These are phyloP conservation scores for Sebastes fasciatus DNA, from an alignment of 2,113 vertebrate species.

Conservation along the genomic window DNA sequence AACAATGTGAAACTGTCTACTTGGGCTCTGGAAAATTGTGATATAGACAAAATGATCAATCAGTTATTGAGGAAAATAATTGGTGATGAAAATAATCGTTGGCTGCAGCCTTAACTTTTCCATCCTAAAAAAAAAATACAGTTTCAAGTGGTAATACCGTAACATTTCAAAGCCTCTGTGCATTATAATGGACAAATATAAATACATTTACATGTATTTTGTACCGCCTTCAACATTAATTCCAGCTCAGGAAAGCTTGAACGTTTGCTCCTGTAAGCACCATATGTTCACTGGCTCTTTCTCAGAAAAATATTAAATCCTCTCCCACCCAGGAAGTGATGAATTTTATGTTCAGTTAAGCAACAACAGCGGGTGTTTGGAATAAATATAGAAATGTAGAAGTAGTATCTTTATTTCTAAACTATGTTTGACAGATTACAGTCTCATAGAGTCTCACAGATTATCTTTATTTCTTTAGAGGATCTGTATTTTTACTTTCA, in stretches of 20 bases:
- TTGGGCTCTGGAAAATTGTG: neutral
- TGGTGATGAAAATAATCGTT: neutral
- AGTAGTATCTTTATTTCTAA: slow-evolving; percentile 4
- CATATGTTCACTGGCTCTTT: neutral
- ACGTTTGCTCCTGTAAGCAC: neutral
- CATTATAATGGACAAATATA: neutral
- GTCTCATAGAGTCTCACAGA: too few relatives aligned
- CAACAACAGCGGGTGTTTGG: neutral
- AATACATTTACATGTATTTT: neutral
- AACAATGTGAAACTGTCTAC: too few relatives aligned
- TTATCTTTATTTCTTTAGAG: too few relatives aligned
- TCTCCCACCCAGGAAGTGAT: slow-evolving; percentile 26
- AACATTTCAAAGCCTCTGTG: neutral
- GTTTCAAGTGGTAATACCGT: neutral
- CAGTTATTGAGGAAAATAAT: neutral
- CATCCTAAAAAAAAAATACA: neutral
- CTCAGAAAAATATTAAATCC: slow-evolving; percentile 17
- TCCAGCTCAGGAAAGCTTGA: neutral
- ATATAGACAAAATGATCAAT: neutral
- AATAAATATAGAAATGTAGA: slow-evolving; percentile 42
- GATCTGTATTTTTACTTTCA: neutral
- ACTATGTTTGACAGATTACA: neutral
- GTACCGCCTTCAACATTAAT: neutral
- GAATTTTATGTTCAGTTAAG: slow-evolving; percentile 1
- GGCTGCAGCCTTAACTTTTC: neutral